Base-by-base conservation (phyloP, 2,113 vertebrate genomes). In the Nesogale talazaci region DNA sequence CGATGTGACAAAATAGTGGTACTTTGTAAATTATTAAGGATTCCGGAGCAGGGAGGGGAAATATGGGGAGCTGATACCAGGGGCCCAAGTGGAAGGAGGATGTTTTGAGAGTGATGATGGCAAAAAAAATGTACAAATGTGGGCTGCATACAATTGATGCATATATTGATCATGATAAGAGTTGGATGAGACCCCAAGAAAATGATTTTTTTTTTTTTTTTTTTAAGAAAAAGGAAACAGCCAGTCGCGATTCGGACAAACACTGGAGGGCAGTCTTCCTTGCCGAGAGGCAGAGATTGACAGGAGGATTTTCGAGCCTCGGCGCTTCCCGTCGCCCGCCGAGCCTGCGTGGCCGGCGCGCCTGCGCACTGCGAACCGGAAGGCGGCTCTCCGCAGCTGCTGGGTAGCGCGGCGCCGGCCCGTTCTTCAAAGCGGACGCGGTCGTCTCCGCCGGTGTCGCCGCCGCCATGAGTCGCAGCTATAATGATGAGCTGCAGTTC, bases 401-500 rank as follows among this genome's bases (percentile, higher is more conserved):
- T 1, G 12, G 11, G 38, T n/a, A 1, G 27, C 74, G 83, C n/a
- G 72, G 67, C 84, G 8, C 2, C 14, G 1, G 38, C 4, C 74
- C 0, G 29, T 2, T 78, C 2, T 36, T 59, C 31, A 3, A 4
- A 63, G 86, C 3, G 1, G 22, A 23, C 2, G 46, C 3, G 0
- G 19, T 70, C 70, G 57, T 65, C 25, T 6, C 22, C 9, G 38
- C 10, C 5, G 0, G 7, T 0, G 11, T 27, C 0, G 46, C 36
- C 34, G 65, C 23, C 90, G 95, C 90, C 92, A 99, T 99, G 99
- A 99, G 99, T 95, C 98, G 99, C 36, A 98, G 52, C 82, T 99
- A 99, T 80, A 99, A 99, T n/a, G 99, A 99, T 92, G 99, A 99
- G 98, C 96, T 99, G 79, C 99, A 99, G 96, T 99, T 97, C 94